Evolutionary conservation across 2,113 vertebrate genomes (phyloP), one percentile per base, ranked within the genome.

Genomic region (Onychorhynchus coronatus): DNA sequence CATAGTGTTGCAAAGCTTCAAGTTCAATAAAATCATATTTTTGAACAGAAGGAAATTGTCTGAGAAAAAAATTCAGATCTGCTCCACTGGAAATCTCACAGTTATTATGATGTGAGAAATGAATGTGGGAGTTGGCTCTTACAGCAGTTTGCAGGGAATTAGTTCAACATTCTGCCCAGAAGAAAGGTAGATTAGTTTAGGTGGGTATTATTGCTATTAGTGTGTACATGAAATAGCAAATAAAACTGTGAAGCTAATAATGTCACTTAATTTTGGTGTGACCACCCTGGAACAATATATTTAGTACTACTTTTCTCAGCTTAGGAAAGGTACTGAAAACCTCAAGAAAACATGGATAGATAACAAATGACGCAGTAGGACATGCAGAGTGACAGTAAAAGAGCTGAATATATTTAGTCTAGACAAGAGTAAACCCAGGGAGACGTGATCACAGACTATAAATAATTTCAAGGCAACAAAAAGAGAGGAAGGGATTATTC

Each of bases 381-480:
- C 61, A 84, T 5, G 0, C 52, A 78, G 47, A 91, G 88, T 94
- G 95, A 94, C 93, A 85, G 72, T 95, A 87, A 95, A 96, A 95
- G 65, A 92, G 68, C 93, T 96, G 96, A 96, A 97, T 95, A 96
- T 95, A 91, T 96, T 95, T 96, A 92, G 95, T 95, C 96, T 96
- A 97, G 96, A 97, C 95, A 89, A 91, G 76, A 94, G 91, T 84
- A 96, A 96, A 92, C 68, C 95, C 92, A 87, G 79, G 37, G 90
- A 96, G 92, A 96, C 3, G 18, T 87, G 73, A 93, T 89, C 75
- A 84, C 68, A 90, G 88, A 22, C 93, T 93, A 96, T 94, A 96
- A 97, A 96, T 96, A 96, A 96, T 94, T 95, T 78, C 76, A 75
- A 91, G 86, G 76, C 86, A 94, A 96, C 56, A 81, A 68, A 93